Evolutionary conservation across 2,888 invertebrate species (phyloP).

Genomic region (Caenorhabditis sulstoni): DNA sequence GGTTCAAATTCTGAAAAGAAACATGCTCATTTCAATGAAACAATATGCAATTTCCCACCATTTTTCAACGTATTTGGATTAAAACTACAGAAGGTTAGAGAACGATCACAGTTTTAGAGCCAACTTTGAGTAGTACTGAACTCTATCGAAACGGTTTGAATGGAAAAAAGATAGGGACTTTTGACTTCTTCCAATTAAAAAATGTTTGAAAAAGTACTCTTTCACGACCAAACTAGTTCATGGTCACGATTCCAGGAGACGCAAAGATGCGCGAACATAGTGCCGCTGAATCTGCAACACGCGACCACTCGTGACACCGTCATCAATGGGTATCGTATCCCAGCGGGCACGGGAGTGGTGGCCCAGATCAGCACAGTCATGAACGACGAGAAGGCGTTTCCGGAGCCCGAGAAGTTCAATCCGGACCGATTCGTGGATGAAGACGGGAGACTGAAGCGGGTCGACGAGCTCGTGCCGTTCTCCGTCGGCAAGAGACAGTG

Average conservation of each 20-base stretch:
- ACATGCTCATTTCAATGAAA: no score
- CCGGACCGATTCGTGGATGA: slow-evolving; percentile 71
- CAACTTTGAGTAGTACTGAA: no score
- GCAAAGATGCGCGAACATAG: slow-evolving; percentile 59
- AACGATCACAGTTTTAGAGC: not conserved
- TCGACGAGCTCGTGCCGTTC: slow-evolving; percentile 48
- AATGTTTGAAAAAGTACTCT: no score
- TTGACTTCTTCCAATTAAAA: no score
- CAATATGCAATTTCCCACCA: no score
- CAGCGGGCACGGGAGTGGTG: slow-evolving; percentile 51
- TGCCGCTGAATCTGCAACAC: slow-evolving; percentile 59
- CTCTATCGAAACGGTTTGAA: no score
- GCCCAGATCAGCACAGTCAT: slow-evolving; percentile 62
- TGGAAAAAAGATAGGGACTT: no score
- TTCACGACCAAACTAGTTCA: no score
- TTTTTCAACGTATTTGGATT: no score
- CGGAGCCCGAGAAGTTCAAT: slow-evolving; percentile 67
- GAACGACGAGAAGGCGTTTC: slow-evolving; percentile 63
- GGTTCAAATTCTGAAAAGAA: no score
- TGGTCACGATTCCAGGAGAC: slow-evolving; percentile 60
- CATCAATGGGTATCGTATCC: slow-evolving; percentile 47
- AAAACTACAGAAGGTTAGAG: no score
- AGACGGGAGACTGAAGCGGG: slow-evolving; percentile 65
- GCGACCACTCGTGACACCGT: slow-evolving; percentile 39
- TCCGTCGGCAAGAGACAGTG: slow-evolving; percentile 53